Conservation (phyloP, 2,797 vertebrate genomes). For the Poeciliopsis infans region DNA sequence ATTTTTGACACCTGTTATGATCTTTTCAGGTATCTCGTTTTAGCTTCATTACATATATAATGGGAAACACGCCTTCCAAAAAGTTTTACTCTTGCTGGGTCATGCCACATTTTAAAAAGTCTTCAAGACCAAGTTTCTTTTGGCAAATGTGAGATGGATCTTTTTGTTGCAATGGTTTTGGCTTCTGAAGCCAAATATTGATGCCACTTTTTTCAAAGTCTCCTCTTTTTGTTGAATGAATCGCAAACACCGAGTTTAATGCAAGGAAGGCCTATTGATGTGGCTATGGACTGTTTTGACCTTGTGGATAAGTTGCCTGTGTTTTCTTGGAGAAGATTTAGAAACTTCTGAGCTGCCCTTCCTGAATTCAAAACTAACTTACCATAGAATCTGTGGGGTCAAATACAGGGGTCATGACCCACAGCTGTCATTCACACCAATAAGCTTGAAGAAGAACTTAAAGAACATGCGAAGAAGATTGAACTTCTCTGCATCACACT, state of each 20-base stretch:
- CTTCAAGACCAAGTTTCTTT: background rate
- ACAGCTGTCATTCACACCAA: background rate
- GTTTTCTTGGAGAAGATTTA: background rate
- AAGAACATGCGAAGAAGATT: conserved; percentile 8
- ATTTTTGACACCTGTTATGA: background rate
- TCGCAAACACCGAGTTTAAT: background rate
- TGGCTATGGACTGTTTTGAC: background rate
- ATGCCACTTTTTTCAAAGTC: background rate
- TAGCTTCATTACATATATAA: background rate
- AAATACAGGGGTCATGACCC: background rate
- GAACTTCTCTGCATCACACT: conserved; percentile 7
- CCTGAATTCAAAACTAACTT: background rate
- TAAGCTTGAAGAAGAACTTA: too few relatives aligned
- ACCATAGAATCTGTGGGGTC: background rate
- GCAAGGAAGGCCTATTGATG: background rate
- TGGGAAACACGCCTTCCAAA: background rate
- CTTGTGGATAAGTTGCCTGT: background rate
- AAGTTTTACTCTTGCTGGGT: background rate
- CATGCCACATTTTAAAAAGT: background rate
- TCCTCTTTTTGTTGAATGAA: background rate
- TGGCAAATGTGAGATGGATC: background rate
- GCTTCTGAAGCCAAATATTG: background rate
- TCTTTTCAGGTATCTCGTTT: background rate
- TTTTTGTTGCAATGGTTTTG: background rate
- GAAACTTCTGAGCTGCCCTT: background rate